These are phyloP conservation scores for Picathartes gymnocephalus DNA, from an alignment of 2,113 vertebrate genomes.

Conservation along the genomic window DNA sequence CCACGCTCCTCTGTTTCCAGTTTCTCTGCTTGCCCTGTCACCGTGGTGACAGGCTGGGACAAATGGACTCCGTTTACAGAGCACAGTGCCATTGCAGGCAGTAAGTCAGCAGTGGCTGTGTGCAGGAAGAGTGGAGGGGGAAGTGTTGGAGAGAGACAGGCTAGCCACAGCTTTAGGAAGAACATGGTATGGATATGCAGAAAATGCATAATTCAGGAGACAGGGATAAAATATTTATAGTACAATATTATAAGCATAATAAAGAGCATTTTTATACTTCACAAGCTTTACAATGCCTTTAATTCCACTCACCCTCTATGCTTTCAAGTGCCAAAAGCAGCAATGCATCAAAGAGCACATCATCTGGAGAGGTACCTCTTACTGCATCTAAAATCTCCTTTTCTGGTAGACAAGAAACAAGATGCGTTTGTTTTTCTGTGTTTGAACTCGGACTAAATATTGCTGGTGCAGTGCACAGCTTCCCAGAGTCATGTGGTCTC, in stretches of 20 bases:
- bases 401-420: neutral
- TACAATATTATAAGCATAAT: neutral
- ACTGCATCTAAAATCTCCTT: neutral
- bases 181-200: neutral
- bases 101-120: neutral
- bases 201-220: neutral
- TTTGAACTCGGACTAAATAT: neutral
- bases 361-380: neutral
- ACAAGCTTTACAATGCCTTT: neutral
- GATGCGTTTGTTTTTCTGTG: neutral
- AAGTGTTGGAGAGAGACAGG: neutral
- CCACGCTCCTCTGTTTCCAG: neutral
- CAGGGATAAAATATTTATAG: neutral
- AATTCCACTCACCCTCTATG: neutral
- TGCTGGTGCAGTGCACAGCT: neutral
- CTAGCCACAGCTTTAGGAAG: neutral
- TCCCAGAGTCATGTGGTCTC: neutral
- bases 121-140: neutral
- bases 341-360: neutral
- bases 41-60: neutral
- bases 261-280: neutral
- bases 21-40: neutral
- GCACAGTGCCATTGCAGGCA: neutral
- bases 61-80: neutral
- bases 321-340: neutral